Conservation (phyloP, 2,797 vertebrate species). For the Syndactyla subalaris region DNA sequence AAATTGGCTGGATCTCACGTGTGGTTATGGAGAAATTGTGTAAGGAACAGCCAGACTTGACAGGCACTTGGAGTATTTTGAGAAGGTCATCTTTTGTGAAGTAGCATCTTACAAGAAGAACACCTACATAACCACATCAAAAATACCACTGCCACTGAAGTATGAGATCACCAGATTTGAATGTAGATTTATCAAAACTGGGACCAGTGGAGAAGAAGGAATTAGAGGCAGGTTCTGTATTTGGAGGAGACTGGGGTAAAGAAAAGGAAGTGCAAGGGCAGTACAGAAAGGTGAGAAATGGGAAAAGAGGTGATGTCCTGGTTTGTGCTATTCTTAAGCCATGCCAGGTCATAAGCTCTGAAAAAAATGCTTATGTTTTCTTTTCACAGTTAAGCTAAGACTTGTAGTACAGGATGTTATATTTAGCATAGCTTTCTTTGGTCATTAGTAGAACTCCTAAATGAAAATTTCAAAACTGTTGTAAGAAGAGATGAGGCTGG, state of each 20-base stretch:
- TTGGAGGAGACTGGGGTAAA: background rate
- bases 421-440: background rate
- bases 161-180: background rate
- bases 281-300: background rate
- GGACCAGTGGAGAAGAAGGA: background rate
- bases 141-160: background rate
- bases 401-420: background rate
- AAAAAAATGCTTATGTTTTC: background rate
- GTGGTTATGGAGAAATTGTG: background rate
- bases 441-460: background rate
- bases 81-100: background rate
- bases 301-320: background rate
- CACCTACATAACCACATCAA: background rate
- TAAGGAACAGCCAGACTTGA: background rate
- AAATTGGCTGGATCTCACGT: background rate
- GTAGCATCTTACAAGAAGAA: fast-evolving
- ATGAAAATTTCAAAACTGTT: background rate
- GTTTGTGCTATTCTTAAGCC: background rate
- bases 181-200: background rate
- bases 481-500: background rate
- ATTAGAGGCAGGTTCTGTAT: background rate
- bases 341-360: background rate
- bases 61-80: background rate
- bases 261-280: background rate
- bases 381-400: background rate